Base-by-base conservation (phyloP, 2,797 vertebrate species). In the Danio choprae region DNA sequence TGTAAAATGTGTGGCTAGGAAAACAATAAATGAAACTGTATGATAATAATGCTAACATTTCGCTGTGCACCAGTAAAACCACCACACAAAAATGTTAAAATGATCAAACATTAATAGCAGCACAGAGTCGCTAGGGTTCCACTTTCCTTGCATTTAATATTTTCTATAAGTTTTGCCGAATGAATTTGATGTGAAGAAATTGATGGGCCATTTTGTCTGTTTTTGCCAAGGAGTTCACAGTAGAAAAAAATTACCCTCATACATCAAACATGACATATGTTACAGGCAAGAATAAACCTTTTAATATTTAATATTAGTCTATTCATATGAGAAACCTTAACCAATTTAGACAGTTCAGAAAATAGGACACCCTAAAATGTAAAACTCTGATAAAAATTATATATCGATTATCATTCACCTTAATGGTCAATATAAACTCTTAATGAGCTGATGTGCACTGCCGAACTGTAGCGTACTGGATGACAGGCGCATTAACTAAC, bases 371-470 rank as follows among this genome's bases (percentile, higher is more conserved):
- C 13, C 4, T 18, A 2, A 53, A 75, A 53, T 15, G 62, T 50
- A 40, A 0, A 74, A 43, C 0, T 10, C 15, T 48, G 5, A 7
- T 38, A 18, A 13, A 22, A 62, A 38, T 9, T 5, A 36, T 7
- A 60, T 60, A 36, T 36, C 18, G 20, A 22, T 16, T 74, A 46
- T 36, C 41, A 48, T 4, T 13, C 12, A 48, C 12, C 20, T 44
- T 65, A 71, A 69, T 16, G 38, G 5, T 20, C 12, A 11, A 43
- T 50, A 12, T 22, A 64, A 64, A 76, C 60, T 51, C 29, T 64
- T 53, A 41, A 22, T 41, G n/a, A 53, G n/a, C 36, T 38, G n/a
- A 7, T 40, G 44, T 10, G 7, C 22, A 20, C 43, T 51, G 22
- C 38, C 12, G 16, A 68, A 20, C 48, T 29, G 29, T n/a, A n/a